A percentile compares a stretch with the other conserved stretches of the same genome.
phyloP scores from a whole-genome alignment of 2,113 vertebrate genomes.

The Amblyornis subalaris region DNA sequence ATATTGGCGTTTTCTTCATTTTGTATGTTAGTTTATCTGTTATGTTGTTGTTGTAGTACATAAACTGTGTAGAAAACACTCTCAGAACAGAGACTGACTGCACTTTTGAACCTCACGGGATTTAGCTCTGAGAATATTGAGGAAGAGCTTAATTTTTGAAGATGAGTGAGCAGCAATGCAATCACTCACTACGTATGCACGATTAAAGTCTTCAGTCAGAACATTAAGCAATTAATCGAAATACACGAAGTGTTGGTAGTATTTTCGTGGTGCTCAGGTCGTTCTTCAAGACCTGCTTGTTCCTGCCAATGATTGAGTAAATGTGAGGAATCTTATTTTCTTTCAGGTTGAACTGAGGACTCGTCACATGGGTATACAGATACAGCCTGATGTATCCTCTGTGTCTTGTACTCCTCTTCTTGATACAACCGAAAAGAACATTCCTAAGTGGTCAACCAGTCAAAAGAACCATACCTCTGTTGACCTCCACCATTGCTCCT shows the following conservation, averaged over 20 bases:
- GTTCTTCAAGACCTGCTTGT: background rate
- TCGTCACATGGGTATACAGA: background rate
- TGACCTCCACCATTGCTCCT: background rate
- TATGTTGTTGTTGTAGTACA: background rate
- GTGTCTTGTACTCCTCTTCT: background rate
- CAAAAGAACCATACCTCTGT: no score
- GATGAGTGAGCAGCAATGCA: background rate
- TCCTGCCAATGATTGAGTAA: background rate
- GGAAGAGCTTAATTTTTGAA: background rate
- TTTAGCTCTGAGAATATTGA: background rate
- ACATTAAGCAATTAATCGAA: background rate
- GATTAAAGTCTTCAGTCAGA: background rate
- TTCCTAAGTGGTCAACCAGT: no score
- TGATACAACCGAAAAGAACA: background rate
- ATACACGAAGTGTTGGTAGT: background rate
- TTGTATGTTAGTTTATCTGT: background rate
- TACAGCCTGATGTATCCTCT: background rate
- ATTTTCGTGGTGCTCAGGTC: background rate
- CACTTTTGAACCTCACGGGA: background rate
- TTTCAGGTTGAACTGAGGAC: background rate
- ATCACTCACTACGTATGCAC: background rate
- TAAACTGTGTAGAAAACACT: background rate
- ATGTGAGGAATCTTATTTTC: background rate
- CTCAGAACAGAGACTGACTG: background rate
- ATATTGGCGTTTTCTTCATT: background rate